These are phyloP conservation scores for Spinibarbus caldwelli DNA, from an alignment of 2,797 vertebrate genomes.

Conservation along the genomic window DNA sequence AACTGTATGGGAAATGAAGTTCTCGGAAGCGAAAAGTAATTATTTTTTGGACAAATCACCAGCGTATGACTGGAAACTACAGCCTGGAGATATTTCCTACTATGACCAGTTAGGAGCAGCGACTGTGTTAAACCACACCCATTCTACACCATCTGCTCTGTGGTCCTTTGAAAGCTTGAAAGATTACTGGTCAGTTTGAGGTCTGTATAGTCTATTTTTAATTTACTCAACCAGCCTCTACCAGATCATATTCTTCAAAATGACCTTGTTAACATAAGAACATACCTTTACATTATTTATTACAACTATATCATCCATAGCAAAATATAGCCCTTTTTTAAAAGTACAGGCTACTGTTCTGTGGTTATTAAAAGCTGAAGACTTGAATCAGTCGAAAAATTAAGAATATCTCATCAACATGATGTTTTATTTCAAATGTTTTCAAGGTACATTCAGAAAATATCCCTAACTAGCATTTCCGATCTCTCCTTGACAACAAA, in stretches of 20 bases:
- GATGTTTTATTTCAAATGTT: not conserved
- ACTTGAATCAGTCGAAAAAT: no score
- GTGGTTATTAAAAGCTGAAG: not conserved
- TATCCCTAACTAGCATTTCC: conserved; percentile 14
- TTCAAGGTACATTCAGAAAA: conserved; percentile 57
- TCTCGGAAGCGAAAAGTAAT: not conserved
- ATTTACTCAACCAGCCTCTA: conserved; percentile 61
- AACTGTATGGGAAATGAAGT: conserved; percentile 53
- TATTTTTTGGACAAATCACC: not conserved
- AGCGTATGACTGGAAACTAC: not conserved
- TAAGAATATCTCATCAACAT: not conserved
- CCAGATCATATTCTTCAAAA: not conserved
- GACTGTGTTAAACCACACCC: conserved; percentile 54
- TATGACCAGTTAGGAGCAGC: conserved; percentile 15
- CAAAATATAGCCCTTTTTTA: not conserved
- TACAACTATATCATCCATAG: not conserved
- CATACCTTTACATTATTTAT: not conserved
- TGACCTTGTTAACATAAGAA: not conserved
- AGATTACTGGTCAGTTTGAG: conserved; percentile 72
- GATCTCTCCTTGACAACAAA: conserved; percentile 51
- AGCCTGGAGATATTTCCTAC: not conserved
- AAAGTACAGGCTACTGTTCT: not conserved
- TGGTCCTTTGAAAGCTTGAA: conserved; percentile 51
- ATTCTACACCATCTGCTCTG: conserved; percentile 68
- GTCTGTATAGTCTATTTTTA: conserved; percentile 72